These are phyloP conservation scores for Pogoniulus pusillus DNA, from an alignment of 2,797 vertebrate genomes.

Conservation along the genomic window DNA sequence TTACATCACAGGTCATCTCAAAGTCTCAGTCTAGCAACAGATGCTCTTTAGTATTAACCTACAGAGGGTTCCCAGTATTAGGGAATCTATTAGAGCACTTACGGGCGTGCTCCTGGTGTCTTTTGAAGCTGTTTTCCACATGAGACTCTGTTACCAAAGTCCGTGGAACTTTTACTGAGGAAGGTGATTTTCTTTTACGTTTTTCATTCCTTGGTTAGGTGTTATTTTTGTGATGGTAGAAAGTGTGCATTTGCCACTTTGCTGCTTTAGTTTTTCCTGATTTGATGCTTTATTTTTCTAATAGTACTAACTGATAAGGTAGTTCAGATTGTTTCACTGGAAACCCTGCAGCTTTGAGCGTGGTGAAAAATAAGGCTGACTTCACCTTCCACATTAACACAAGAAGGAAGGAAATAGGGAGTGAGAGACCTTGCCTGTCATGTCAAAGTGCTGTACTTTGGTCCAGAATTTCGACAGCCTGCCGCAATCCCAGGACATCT, in stretches of 20 bases:
- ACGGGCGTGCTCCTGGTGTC: not conserved
- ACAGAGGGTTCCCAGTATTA: constrained; percentile 44
- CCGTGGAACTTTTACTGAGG: not conserved
- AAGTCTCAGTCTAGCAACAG: constrained; percentile 56
- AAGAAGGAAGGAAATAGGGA: not conserved
- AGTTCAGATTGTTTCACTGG: not conserved
- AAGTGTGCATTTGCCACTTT: not conserved
- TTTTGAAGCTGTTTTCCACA: not conserved
- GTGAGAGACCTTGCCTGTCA: not conserved
- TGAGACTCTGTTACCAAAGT: not conserved
- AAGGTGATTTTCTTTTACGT: not conserved
- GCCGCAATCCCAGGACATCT: constrained; percentile 33
- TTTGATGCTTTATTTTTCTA: not conserved
- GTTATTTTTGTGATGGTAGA: not conserved
- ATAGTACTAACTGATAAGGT: not conserved
- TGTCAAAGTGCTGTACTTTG: not conserved
- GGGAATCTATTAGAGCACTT: constrained; percentile 8
- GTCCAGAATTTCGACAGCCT: constrained; percentile 13
- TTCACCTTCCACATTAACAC: not conserved
- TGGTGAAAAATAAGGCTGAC: not conserved
- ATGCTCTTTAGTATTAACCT: constrained; percentile 51
- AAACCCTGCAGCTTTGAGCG: not conserved
- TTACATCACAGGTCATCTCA: constrained; percentile 69
- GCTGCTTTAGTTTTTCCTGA: not conserved
- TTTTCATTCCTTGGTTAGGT: not conserved